Conservation (phyloP, 2,888 invertebrate species). For the Drosophila algonquin region DNA sequence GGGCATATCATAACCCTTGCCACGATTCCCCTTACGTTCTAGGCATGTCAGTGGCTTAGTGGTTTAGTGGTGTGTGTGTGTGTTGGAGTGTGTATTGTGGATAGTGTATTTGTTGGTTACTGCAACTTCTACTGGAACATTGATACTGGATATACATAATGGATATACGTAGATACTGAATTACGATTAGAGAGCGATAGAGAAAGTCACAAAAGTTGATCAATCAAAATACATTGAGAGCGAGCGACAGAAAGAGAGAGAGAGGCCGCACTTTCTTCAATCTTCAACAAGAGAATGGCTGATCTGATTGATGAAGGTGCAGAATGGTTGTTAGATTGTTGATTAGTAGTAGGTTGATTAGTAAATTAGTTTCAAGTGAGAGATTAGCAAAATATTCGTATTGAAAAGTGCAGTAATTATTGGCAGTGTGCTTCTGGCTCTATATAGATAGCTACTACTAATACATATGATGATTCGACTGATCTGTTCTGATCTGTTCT, state of each 20-base stretch:
- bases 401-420: slow-evolving; percentile 55
- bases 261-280: slow-evolving; percentile 7
- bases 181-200: slow-evolving; percentile 24
- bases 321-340: neutral
- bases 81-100: slow-evolving; percentile 29
- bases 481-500: slow-evolving; percentile 9
- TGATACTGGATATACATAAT: slow-evolving; percentile 45
- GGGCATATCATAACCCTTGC: neutral
- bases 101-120: slow-evolving; percentile 40
- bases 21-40: slow-evolving; percentile 21
- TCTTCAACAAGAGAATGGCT: neutral
- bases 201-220: slow-evolving; percentile 57
- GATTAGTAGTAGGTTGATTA: slow-evolving; percentile 35
- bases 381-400: slow-evolving; percentile 25
- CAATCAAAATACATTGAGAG: slow-evolving; percentile 46
- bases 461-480: slow-evolving; percentile 13
- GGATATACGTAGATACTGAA: slow-evolving; percentile 36
- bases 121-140: slow-evolving; percentile 75
- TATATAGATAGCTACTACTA: neutral
- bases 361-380: slow-evolving; percentile 42
- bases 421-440: slow-evolving; percentile 22
- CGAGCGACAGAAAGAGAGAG: neutral
- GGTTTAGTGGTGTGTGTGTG: slow-evolving; percentile 21
- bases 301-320: neutral
- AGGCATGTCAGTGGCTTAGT: slow-evolving; percentile 24